A percentile compares a stretch with the other conserved stretches of the same genome.
Conservation (phyloP, 2,113 vertebrate species). For the Oncorhynchus tshawytscha region DNA sequence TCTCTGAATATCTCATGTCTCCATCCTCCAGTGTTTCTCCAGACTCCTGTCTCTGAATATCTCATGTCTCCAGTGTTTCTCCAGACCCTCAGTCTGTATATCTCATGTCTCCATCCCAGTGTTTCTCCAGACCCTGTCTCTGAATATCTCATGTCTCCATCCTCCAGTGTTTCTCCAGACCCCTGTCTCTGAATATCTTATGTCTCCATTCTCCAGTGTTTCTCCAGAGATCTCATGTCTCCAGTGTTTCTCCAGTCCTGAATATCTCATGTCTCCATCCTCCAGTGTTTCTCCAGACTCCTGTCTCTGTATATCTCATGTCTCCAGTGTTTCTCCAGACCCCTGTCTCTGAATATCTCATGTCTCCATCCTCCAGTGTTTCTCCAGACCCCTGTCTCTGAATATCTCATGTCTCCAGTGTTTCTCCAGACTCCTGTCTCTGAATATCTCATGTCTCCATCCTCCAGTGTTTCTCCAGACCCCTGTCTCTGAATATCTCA, state of each 20-base stretch:
- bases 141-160: not conserved
- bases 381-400: slow-evolving; percentile 18
- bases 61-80: slow-evolving; percentile 24
- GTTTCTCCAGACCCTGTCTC: slow-evolving; percentile 23
- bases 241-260: slow-evolving; percentile 34
- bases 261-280: too few relatives aligned
- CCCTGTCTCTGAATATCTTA: not conserved
- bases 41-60: not conserved
- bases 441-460: not conserved
- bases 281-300: slow-evolving; percentile 40
- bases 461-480: slow-evolving; percentile 39
- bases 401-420: slow-evolving; percentile 9
- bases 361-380: slow-evolving; percentile 28
- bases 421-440: slow-evolving; percentile 23
- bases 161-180: slow-evolving; percentile 39
- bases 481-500: slow-evolving; percentile 40
- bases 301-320: too few relatives aligned
- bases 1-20: too few relatives aligned
- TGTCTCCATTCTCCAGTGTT: too few relatives aligned
- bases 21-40: slow-evolving; percentile 35
- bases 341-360: not conserved
- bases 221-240: too few relatives aligned
- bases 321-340: slow-evolving; percentile 29
- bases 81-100: slow-evolving; percentile 9
- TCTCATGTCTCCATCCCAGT: slow-evolving; percentile 5